A percentile compares a stretch with the other conserved stretches of the same genome.
These are phyloP conservation scores for Cossypha dichroa DNA, from an alignment of 2,797 vertebrate genomes.

Conservation along the genomic window DNA sequence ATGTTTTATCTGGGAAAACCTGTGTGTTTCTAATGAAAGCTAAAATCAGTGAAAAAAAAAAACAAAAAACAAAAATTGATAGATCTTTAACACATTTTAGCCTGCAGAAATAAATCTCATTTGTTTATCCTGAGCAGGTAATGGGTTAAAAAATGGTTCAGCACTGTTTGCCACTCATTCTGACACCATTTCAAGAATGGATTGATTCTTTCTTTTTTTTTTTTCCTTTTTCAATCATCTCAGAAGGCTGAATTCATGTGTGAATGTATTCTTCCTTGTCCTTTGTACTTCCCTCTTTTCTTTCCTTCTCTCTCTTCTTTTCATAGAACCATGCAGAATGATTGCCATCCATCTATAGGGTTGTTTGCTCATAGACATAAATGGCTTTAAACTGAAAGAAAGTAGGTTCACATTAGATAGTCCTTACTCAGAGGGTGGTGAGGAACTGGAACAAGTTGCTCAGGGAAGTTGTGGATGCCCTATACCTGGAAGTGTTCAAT, in stretches of 20 bases:
- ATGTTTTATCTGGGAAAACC: not conserved
- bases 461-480: not conserved
- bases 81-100: not conserved
- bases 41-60: not conserved
- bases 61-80: not conserved
- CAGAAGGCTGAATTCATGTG: not conserved
- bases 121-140: not conserved
- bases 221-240: not conserved
- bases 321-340: not conserved
- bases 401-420: not conserved
- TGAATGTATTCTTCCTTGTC: not conserved
- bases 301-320: not conserved
- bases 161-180: not conserved
- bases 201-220: not conserved
- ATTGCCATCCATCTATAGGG: not conserved
- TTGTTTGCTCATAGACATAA: not conserved
- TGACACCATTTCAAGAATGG: not conserved
- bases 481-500: not conserved
- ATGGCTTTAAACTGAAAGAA: not conserved
- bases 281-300: not conserved
- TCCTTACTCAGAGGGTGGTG: not conserved
- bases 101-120: not conserved
- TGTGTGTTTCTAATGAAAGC: not conserved
- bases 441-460: not conserved
- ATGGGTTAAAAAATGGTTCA: not conserved